Evolutionary conservation across 2,113 vertebrate species (phyloP).

Genomic region (Ancistrus triradiatus): DNA sequence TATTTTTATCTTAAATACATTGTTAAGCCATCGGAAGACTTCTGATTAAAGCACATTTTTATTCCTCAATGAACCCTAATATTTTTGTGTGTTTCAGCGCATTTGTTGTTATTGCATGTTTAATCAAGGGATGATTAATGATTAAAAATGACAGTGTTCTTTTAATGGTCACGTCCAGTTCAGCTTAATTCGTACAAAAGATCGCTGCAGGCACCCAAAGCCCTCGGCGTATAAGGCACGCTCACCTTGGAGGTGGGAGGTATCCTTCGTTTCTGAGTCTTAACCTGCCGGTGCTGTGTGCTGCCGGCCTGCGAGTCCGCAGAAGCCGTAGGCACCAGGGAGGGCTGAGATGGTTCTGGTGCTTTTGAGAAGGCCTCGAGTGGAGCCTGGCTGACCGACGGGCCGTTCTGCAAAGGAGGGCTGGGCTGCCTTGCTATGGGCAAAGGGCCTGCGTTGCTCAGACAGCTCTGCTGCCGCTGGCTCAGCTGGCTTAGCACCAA

Average conservation of each 20-base stretch:
- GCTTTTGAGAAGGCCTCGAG: conserved; percentile 53
- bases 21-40: too few relatives aligned
- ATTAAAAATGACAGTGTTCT: too few relatives aligned
- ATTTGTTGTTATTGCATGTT: too few relatives aligned
- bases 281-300: conserved; percentile 81
- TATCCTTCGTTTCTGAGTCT: conserved; percentile 84
- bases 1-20: too few relatives aligned
- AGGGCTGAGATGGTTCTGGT: conserved; percentile 50
- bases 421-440: conserved; percentile 64
- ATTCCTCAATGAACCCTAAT: too few relatives aligned
- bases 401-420: conserved; percentile 50
- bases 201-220: too few relatives aligned
- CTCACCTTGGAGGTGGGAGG: conserved; percentile 84
- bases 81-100: too few relatives aligned
- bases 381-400: conserved; percentile 52
- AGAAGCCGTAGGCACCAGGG: conserved; percentile 56
- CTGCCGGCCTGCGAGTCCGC: conserved; percentile 71
- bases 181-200: too few relatives aligned
- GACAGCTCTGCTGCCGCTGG: conserved; percentile 76
- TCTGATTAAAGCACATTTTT: too few relatives aligned
- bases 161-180: too few relatives aligned
- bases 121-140: too few relatives aligned
- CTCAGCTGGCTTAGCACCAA: conserved; percentile 90
- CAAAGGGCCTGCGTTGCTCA: conserved; percentile 45
- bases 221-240: too few relatives aligned